phyloP scores from a whole-genome alignment of 2,113 vertebrate genomes.

The Conger conger region DNA sequence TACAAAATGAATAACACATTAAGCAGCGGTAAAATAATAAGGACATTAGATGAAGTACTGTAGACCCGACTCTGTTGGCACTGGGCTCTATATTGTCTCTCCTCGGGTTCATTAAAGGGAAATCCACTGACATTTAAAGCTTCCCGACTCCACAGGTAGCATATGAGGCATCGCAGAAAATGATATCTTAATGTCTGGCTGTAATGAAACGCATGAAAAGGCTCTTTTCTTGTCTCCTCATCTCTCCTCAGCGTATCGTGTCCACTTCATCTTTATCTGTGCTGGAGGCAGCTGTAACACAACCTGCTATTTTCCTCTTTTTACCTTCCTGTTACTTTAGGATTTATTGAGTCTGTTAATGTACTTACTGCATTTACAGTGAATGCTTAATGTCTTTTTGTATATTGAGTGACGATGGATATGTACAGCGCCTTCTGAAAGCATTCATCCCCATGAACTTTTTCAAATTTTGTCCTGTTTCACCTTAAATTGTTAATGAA shows the following conservation, averaged over 20 bases:
- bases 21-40: slow-evolving; percentile 37
- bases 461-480: no score
- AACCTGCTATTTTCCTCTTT: background rate
- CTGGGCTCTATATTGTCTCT: slow-evolving; percentile 26
- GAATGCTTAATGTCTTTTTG: background rate
- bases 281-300: background rate
- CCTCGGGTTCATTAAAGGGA: slow-evolving; percentile 26
- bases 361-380: background rate
- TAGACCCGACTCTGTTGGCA: slow-evolving; percentile 20
- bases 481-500: no score
- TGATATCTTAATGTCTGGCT: slow-evolving; percentile 28
- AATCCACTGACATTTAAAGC: slow-evolving; percentile 28
- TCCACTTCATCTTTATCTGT: background rate
- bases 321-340: background rate
- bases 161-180: slow-evolving; percentile 12
- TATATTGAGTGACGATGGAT: background rate
- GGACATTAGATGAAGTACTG: slow-evolving; percentile 35
- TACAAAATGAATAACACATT: slow-evolving; percentile 28
- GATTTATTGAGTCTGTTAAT: background rate
- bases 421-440: background rate
- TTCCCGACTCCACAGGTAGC: slow-evolving; percentile 10
- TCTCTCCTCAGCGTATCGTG: background rate
- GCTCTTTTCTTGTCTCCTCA: background rate
- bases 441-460: no score
- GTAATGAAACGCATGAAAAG: slow-evolving; percentile 4